Evolutionary conservation across 2,888 invertebrate species (phyloP), one percentile per base, ranked within the genome.

Genomic region (Iphiclides podalirius): DNA sequence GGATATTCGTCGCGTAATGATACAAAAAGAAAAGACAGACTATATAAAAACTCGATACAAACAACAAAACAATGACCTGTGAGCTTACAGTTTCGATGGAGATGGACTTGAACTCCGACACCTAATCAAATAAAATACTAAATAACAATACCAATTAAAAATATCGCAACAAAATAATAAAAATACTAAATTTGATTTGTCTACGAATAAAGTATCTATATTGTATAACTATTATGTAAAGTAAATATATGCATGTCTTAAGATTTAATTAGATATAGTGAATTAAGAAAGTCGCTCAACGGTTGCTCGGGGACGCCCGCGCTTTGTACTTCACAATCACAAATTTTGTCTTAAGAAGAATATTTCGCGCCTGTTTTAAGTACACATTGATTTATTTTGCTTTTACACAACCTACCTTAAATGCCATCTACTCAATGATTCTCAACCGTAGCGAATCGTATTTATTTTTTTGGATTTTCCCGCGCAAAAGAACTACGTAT

Each of bases 101-200:
- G 40, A 34, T 47, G 49, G 51, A 28, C 39, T 37, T 39, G 53
- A 52, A 43, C 42, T 54, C 55, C 53, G 55, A 63, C 62, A 57
- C 60, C 59, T 58, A 64, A 67, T 68, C 67, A 78, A 75, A 79
- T 86, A 86, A 84, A 85, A 87, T 72, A 87, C 87, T 86, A 87
- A 87, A 87, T 86, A 87, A 87, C 87, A 85, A 80, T 76, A 79
- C 71, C 64, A 71, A 80, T 78, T 78, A 77, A 84, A 74, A 75
- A 72, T 74, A 82, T 66, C 72, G 75, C 79, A 84, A 85, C 84
- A 76, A 80, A 84, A 75, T 72, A 71, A 66, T 70, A 72, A 67
- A 72, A 75, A 71, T 77, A 79, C 72, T 31, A 11, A 31, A 71
- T 72, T 67, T 65, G 71, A 77, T 76, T 78, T 63, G 72, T 79